Percentiles rank a stretch among this genome's conserved stretches.
These are phyloP conservation scores for Opisthocomus hoazin DNA, from an alignment of 2,113 vertebrate species.

Conservation along the genomic window DNA sequence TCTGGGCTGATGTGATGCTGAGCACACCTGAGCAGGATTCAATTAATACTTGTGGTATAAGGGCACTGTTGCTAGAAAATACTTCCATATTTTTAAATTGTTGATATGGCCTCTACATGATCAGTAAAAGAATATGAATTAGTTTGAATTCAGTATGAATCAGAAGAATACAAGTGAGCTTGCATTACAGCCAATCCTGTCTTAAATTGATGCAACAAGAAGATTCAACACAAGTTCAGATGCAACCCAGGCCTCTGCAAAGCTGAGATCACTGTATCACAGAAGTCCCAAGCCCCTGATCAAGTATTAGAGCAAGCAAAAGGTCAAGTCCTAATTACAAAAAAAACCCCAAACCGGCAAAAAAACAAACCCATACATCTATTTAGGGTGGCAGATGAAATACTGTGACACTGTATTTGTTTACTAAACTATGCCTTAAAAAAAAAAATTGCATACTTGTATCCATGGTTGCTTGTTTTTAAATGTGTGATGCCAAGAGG, in stretches of 20 bases:
- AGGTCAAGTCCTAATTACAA: neutral
- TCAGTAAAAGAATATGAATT: neutral
- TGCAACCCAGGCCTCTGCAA: neutral
- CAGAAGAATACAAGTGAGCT: neutral
- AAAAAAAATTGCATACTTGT: neutral
- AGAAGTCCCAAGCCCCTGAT: neutral
- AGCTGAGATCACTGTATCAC: no score
- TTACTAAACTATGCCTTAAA: neutral
- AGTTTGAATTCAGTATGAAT: neutral
- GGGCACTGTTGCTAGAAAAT: neutral
- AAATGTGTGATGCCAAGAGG: no score
- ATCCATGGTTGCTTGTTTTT: neutral
- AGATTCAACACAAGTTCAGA: neutral
- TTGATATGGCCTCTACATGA: neutral
- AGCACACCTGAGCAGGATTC: neutral
- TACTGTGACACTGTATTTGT: neutral
- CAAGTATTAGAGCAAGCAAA: neutral
- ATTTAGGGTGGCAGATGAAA: neutral
- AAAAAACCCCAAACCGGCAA: no score
- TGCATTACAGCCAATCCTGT: neutral
- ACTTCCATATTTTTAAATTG: neutral
- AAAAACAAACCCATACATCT: neutral
- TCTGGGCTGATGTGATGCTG: neutral
- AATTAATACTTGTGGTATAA: rapidly evolving
- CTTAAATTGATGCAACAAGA: neutral